These are phyloP conservation scores for Hypercompe scribonia DNA, from an alignment of 2,888 invertebrate species.

Conservation along the genomic window DNA sequence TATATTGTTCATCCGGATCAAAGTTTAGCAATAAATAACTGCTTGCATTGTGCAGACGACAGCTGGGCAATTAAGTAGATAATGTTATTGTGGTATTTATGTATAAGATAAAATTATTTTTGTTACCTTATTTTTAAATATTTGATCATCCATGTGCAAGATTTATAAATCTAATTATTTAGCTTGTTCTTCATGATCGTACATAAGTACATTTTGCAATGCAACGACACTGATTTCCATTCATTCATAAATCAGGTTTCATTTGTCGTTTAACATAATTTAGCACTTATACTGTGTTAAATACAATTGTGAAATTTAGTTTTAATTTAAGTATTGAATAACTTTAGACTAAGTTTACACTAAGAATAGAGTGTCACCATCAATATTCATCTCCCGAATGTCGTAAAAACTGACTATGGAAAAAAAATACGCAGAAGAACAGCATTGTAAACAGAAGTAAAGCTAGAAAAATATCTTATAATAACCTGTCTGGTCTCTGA, in stretches of 20 bases:
- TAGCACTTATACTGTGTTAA: background rate
- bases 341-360: too few species aligned
- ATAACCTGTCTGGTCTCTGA: too few species aligned
- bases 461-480: too few species aligned
- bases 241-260: background rate
- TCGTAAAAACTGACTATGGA: too few species aligned
- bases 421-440: too few species aligned
- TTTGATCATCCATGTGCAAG: background rate
- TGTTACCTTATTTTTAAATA: background rate
- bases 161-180: background rate
- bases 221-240: background rate
- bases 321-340: background rate
- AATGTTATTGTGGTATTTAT: background rate
- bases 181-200: too few species aligned
- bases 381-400: too few species aligned
- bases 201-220: too few species aligned
- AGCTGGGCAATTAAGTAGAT: conserved; percentile 4
- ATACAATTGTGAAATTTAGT: background rate
- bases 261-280: background rate
- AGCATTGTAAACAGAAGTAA: too few species aligned
- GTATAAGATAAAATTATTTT: background rate
- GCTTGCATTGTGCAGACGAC: conserved; percentile 1
- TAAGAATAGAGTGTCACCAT: too few species aligned
- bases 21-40: conserved; percentile 10
- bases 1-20: conserved; percentile 2